These are phyloP conservation scores for Xiphorhynchus elegans DNA, from an alignment of 2,113 vertebrate species.

Conservation along the genomic window DNA sequence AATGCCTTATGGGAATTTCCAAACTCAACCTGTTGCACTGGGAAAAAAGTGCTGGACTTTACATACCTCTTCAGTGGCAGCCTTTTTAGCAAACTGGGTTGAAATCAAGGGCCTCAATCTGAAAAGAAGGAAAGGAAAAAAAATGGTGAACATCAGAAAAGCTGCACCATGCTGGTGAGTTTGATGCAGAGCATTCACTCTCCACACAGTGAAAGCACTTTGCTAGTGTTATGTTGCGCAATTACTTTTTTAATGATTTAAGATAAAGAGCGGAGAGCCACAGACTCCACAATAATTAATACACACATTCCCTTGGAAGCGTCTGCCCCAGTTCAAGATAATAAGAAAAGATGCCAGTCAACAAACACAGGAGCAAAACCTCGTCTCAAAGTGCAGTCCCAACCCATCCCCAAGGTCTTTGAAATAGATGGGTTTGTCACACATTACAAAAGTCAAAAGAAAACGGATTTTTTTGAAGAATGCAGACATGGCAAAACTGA, in stretches of 20 bases:
- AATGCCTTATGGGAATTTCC: not conserved
- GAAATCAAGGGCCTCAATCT: slow-evolving; percentile 87
- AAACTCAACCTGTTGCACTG: not conserved
- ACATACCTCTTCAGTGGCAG: slow-evolving; percentile 81
- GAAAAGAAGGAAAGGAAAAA: slow-evolving; percentile 32
- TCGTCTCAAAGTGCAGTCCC: not conserved
- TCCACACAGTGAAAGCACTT: slow-evolving; percentile 6
- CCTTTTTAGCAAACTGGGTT: slow-evolving; percentile 83
- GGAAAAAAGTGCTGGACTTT: not conserved
- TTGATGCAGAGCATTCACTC: not conserved
- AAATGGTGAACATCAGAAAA: not conserved
- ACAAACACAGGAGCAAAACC: not conserved
- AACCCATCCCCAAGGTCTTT: not conserved
- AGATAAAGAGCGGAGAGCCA: not conserved
- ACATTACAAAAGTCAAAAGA: not conserved
- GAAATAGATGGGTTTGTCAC: not conserved
- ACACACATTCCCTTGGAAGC: not conserved
- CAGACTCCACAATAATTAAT: not conserved
- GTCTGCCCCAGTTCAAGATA: not conserved
- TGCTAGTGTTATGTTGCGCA: not conserved
- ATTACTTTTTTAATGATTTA: not conserved
- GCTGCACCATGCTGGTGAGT: not conserved
- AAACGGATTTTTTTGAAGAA: not conserved
- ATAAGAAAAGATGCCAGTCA: not conserved
- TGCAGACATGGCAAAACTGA: not conserved